phyloP scores from a whole-genome alignment of 2,797 vertebrate species.

The Mus spretus region DNA sequence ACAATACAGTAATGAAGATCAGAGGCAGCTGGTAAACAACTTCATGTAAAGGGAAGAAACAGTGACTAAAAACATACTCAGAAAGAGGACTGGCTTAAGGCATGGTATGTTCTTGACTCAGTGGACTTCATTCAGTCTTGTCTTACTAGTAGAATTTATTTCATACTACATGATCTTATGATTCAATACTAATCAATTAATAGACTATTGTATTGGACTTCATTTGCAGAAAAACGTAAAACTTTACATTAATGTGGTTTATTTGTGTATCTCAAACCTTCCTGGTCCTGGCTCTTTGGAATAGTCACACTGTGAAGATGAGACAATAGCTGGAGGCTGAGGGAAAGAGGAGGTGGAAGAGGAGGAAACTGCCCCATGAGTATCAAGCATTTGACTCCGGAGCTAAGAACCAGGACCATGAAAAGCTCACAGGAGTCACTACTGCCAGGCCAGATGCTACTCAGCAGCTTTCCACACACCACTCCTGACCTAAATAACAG shows the following conservation, averaged over 20 bases:
- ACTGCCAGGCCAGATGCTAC: conserved; percentile 84
- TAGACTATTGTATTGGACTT: conserved; percentile 30
- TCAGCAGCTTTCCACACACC: conserved; percentile 84
- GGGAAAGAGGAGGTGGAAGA: conserved; percentile 11
- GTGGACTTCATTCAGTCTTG: conserved; percentile 21
- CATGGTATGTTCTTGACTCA: conserved; percentile 32
- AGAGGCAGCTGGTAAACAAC: conserved; percentile 1
- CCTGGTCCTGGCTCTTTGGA: not conserved
- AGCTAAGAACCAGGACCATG: conserved; percentile 74
- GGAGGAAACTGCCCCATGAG: conserved; percentile 47
- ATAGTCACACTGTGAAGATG: conserved; percentile 44
- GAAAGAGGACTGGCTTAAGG: conserved; percentile 26
- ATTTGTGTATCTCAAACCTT: conserved; percentile 48
- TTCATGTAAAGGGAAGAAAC: conserved; percentile 3
- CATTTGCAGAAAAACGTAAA: conserved; percentile 17
- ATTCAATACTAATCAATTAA: conserved; percentile 46
- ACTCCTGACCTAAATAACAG: conserved; percentile 82
- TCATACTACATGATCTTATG: conserved; percentile 38
- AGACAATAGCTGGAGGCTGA: conserved; percentile 37
- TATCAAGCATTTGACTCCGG: conserved; percentile 67
- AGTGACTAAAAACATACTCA: not conserved
- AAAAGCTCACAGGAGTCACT: conserved; percentile 84
- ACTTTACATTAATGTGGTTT: conserved; percentile 38
- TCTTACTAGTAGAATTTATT: conserved; percentile 19
- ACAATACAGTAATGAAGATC: not conserved